phyloP scores from a whole-genome alignment of 2,113 vertebrate species.

The Arenaria interpres region DNA sequence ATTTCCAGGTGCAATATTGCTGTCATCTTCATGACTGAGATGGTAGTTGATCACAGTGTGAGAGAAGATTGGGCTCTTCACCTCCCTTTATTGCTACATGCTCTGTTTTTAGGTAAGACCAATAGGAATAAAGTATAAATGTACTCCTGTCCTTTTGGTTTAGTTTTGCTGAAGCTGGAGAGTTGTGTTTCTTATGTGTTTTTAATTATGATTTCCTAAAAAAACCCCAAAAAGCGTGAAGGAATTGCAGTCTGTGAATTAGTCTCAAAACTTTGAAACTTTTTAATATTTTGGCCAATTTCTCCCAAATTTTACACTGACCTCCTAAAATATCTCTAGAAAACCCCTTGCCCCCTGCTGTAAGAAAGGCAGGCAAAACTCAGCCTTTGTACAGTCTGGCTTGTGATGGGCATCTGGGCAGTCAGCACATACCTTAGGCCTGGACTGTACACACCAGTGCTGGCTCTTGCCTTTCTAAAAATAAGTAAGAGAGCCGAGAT shows the following conservation, averaged over 20 bases:
- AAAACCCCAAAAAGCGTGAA: neutral
- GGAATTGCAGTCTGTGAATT: neutral
- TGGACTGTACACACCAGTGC: neutral
- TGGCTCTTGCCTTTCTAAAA: neutral
- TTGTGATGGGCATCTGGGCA: neutral
- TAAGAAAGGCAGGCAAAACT: neutral
- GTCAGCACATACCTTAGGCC: neutral
- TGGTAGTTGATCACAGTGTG: conserved; percentile 98
- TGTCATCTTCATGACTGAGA: conserved; percentile 98
- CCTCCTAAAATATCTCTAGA: neutral
- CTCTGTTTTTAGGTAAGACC: conserved; percentile 91
- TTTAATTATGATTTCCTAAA: neutral
- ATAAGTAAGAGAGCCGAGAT: neutral
- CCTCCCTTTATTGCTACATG: conserved; percentile 91
- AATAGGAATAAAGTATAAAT: neutral
- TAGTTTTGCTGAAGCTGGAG: neutral
- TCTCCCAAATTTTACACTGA: neutral
- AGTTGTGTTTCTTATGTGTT: neutral
- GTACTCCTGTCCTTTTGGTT: neutral
- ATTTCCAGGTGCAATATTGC: conserved; percentile 93
- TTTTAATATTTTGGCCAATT: neutral
- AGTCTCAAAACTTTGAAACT: neutral
- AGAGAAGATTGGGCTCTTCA: conserved; percentile 98
- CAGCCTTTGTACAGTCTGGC: neutral
- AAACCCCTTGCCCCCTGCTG: rapidly evolving